A percentile compares a stretch with the other conserved stretches of the same genome.
phyloP scores from a whole-genome alignment of 2,888 invertebrate species.

The Chalcis sispes region DNA sequence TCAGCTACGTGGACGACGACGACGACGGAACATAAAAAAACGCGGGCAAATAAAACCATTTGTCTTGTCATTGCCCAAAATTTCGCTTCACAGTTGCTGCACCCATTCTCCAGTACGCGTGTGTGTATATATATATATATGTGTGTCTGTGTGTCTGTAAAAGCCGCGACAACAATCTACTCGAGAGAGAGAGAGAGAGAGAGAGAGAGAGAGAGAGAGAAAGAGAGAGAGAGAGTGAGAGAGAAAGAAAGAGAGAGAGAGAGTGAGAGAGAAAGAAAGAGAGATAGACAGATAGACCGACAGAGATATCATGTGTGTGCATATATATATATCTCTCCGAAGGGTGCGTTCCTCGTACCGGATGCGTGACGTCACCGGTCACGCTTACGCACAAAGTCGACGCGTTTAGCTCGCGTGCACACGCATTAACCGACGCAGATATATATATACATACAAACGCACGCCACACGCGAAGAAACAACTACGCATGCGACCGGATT shows the following conservation, averaged over 20 bases:
- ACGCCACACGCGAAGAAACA: not conserved
- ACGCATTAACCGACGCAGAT: not conserved
- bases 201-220: no score
- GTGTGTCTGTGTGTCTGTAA: no score
- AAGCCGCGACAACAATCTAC: no score
- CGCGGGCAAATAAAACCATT: conserved; percentile 31
- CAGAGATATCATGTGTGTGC: no score
- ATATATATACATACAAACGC: not conserved
- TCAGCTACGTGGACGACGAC: no score
- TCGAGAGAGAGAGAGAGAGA: no score
- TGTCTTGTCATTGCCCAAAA: conserved; percentile 40
- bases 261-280: no score
- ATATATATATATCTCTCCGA: not conserved
- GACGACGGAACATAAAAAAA: conserved; percentile 23
- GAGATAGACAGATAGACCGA: no score
- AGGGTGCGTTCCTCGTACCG: not conserved
- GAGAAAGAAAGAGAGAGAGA: no score
- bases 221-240: no score
- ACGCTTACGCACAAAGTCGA: conserved; percentile 32
- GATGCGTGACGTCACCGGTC: conserved; percentile 54
- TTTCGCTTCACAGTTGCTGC: conserved; percentile 24
- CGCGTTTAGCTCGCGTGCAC: conserved; percentile 1
- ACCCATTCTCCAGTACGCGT: not conserved
- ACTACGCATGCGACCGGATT: conserved; percentile 36
- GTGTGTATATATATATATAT: no score